A percentile compares a stretch with the other conserved stretches of the same genome.
These are phyloP conservation scores for Heliconius ismenius DNA, from an alignment of 2,888 invertebrate genomes.

Conservation along the genomic window DNA sequence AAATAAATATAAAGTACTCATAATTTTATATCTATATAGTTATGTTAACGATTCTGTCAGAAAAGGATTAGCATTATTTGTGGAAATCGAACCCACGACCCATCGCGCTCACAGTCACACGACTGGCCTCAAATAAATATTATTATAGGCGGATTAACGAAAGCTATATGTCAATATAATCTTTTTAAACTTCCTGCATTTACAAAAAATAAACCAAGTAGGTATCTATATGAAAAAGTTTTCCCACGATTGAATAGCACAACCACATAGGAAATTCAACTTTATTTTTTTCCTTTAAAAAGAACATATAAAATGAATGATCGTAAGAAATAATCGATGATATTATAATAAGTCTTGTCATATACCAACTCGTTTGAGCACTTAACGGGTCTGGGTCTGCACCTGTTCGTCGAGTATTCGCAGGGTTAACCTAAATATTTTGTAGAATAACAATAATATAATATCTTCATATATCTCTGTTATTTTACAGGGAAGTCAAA, in stretches of 20 bases:
- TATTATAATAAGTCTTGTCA: conserved; percentile 19
- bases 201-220: not conserved
- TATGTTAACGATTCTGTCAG: no score
- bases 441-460: not conserved
- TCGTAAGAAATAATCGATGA: conserved; percentile 18
- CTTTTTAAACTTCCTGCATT: not conserved
- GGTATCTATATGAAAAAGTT: not conserved
- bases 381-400: conserved; percentile 26
- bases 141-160: not conserved
- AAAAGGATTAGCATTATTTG: no score
- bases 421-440: conserved; percentile 21
- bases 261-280: not conserved
- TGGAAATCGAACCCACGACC: not conserved
- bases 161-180: not conserved
- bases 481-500: not conserved
- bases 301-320: conserved; percentile 17
- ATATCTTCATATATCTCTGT: not conserved
- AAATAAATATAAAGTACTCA: no score
- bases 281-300: conserved; percentile 3
- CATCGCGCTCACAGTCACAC: not conserved
- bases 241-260: conserved; percentile 18
- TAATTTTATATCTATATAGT: no score
- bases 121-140: not conserved
- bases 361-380: conserved; percentile 29
- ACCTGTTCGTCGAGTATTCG: conserved; percentile 29